A percentile compares a stretch with the other conserved stretches of the same genome.
Evolutionary conservation across 2,113 vertebrate species (phyloP).

Genomic region (Lota lota): DNA sequence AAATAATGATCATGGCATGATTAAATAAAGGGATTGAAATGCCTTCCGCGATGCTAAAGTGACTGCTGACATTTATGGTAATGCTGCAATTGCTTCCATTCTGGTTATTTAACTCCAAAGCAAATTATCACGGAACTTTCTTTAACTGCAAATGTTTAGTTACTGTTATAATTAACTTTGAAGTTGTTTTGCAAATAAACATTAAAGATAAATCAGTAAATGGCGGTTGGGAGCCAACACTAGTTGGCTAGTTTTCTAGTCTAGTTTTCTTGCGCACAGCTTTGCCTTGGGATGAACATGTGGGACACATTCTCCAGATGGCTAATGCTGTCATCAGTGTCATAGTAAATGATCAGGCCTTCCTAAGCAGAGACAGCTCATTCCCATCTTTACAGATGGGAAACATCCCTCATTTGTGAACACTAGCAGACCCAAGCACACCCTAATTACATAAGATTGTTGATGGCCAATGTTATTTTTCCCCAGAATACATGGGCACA

Average conservation of each 20-base stretch:
- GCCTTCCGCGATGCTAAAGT: slow-evolving; percentile 13
- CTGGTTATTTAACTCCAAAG: slow-evolving; percentile 13
- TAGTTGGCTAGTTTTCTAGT: too few relatives aligned
- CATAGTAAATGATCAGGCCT: slow-evolving; percentile 58
- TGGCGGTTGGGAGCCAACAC: background rate
- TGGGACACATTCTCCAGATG: slow-evolving; percentile 54
- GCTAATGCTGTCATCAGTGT: slow-evolving; percentile 67
- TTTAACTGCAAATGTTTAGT: slow-evolving; percentile 15
- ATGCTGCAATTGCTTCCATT: slow-evolving; percentile 34
- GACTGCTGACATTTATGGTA: slow-evolving; percentile 37
- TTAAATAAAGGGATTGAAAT: slow-evolving; percentile 21
- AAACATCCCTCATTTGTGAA: slow-evolving; percentile 48
- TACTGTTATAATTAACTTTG: slow-evolving; percentile 33
- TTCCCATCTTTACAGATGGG: slow-evolving; percentile 27
- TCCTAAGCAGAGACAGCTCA: slow-evolving; percentile 47
- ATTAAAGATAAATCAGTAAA: slow-evolving; percentile 10
- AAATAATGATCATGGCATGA: slow-evolving; percentile 4
- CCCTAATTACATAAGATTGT: slow-evolving; percentile 5
- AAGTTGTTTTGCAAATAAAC: slow-evolving; percentile 26
- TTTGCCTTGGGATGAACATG: slow-evolving; percentile 45
- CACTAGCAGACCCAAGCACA: slow-evolving; percentile 42
- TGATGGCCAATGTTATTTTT: too few relatives aligned
- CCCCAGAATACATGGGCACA: background rate
- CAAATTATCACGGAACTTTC: slow-evolving; percentile 33
- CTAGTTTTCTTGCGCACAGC: background rate